Evolutionary conservation across 2,888 invertebrate genomes (phyloP).

Genomic region (Eumacrocentrus americanus): DNA sequence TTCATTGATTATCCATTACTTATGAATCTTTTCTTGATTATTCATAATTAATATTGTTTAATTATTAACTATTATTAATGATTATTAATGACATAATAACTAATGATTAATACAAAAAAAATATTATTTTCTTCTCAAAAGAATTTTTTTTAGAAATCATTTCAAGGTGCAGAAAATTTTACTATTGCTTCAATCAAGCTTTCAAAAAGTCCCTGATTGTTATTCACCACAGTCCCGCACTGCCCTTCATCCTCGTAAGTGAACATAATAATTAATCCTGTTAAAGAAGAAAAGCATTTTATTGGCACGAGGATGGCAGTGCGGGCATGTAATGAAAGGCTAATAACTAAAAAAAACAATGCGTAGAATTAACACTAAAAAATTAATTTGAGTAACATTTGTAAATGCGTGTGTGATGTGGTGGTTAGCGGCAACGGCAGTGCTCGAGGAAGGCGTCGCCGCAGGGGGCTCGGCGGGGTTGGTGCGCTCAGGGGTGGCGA

Average conservation of each 20-base stretch:
- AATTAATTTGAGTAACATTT: no score
- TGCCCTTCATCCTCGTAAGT: not conserved
- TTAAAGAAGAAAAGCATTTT: not conserved
- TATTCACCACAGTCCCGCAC: slow-evolving; percentile 10
- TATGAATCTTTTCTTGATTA: not conserved
- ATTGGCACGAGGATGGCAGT: slow-evolving; percentile 11
- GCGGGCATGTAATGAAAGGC: slow-evolving; percentile 18
- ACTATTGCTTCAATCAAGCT: slow-evolving; percentile 7
- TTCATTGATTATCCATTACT: no score
- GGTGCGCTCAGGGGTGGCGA: slow-evolving; percentile 59
- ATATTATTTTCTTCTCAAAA: no score
- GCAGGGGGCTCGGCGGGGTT: slow-evolving; percentile 57
- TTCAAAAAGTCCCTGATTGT: not conserved
- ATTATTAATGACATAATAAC: no score
- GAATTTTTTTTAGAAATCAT: no score
- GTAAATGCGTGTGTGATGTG: slow-evolving; percentile 39
- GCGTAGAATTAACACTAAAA: no score
- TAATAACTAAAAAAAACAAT: no score
- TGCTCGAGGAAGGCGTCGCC: slow-evolving; percentile 58
- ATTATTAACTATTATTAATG: no score
- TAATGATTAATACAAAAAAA: no score
- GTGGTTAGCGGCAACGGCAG: slow-evolving; percentile 58
- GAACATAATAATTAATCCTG: not conserved
- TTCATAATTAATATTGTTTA: not conserved
- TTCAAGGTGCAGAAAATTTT: no score